Evolutionary conservation across 2,113 vertebrate species (phyloP), one percentile per base, ranked within the genome.

Genomic region (Scophthalmus maximus): DNA sequence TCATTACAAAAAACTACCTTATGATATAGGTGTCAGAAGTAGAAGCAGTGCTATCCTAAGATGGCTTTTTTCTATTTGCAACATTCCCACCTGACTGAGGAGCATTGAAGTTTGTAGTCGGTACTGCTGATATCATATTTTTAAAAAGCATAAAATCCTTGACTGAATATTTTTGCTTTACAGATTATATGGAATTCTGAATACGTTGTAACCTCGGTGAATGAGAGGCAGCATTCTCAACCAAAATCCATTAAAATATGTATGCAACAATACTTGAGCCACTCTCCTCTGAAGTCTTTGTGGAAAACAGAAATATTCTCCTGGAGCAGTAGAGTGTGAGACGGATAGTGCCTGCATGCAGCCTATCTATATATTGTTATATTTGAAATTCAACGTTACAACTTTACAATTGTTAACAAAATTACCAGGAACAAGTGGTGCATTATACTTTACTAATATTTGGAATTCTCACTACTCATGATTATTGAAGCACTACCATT

Each of bases 201-300:
- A 36, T 23, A 67, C 73, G 62, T 23, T 27, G 12, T 42, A 63
- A 47, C 9, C 8, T 78, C 27, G 30, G 61, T 73, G 20, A 87
- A 84, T 76, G 27, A 84, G 60, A 68, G 67, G 49, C 75, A 66
- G 56, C 23, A 51, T 55, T 81, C n/a, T 84, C 68, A 87, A 74
- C 55, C 29, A 15, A 70, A 42, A 27, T 59, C 66, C 42, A 65
- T 68, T 75, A 36, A 79, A 76, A 74, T 64, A 26, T 49, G 46
- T 20, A 55, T 65, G 5, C 14, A 78, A 51, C 49, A 73, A 63
- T 53, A 66, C 40, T 76, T 47, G 23, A 61, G 47, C 36, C 27
- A 60, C 52, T 47, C 26, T 30, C 59, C 27, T 58, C 17, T 38
- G 47, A 57, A 49, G 62, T 55, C 58, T 66, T 17, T 50, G 22